Percentiles rank a stretch among this genome's conserved stretches.
phyloP scores from a whole-genome alignment of 2,113 vertebrate genomes.

The Gymnarchus niloticus region DNA sequence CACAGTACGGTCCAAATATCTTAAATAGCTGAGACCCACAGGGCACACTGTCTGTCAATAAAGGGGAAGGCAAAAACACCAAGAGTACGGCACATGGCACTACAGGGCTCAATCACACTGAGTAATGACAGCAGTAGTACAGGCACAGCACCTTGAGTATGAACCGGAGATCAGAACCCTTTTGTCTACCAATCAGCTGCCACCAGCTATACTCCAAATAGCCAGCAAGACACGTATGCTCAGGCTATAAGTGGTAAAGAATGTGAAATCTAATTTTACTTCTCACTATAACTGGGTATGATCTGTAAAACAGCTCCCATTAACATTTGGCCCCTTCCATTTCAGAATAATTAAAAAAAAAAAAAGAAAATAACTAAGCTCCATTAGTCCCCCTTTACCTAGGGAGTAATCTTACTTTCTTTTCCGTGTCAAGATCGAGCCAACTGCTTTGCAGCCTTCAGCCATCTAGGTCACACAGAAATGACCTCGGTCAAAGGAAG shows the following conservation, averaged over 20 bases:
- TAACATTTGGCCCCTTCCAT: background rate
- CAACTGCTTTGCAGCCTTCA: background rate
- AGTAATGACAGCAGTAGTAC: background rate
- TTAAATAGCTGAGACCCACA: background rate
- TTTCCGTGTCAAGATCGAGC: background rate
- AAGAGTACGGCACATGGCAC: background rate
- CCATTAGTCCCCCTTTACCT: background rate
- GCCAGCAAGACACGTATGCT: background rate
- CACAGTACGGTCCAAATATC: background rate
- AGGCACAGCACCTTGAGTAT: background rate
- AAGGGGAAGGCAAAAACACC: background rate
- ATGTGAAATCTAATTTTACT: background rate
- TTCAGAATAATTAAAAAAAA: background rate
- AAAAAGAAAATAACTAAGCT: background rate
- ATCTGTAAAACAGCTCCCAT: background rate
- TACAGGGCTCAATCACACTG: background rate
- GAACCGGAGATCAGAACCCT: background rate
- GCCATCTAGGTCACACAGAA: background rate
- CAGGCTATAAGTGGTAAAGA: background rate
- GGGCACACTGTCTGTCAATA: background rate
- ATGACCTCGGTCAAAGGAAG: background rate
- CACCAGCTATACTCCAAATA: background rate
- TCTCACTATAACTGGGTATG: background rate
- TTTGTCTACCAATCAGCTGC: background rate
- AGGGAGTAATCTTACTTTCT: background rate